Evolutionary conservation across 2,888 invertebrate genomes (phyloP), one percentile per base, ranked within the genome.

Genomic region (Zygothrica quintamaculata): DNA sequence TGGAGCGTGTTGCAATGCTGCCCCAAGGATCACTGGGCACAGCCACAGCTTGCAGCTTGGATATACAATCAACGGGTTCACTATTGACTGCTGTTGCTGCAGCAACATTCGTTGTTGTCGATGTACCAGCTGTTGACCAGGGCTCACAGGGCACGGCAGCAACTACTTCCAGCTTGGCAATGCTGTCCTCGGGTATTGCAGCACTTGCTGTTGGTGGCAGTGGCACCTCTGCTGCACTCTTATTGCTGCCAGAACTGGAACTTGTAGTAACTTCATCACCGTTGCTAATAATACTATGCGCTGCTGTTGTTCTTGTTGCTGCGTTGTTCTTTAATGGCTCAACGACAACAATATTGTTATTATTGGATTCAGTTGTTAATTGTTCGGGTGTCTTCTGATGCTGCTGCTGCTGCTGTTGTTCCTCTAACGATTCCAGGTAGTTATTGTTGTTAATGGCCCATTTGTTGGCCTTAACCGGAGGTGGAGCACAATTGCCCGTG

Each of bases 31-130:
- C 93, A 44, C 92, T 93, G 86, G 93, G 94, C 90, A 94, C 94
- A 76, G 94, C 94, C 88, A 94, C 94, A 77, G 94, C 94, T 91
- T 94, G 94, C 91, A 94, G 92, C 91, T 93, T 93, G 88, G 94
- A 93, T 91, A 93, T 93, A 87, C 93, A 93, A 87, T 93, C 93
- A 26, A 91, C 91, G 12, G 91, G 89, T 66, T 91, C 91, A 18
- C 78, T 51, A 52, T 33, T 46, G 34, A 53, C 84, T 5, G 44
- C 47, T 7, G 53, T 67, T n/a, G 52, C 75, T 0, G 86, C 18
- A 2, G 5, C 18, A 5, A n/a, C n/a, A n/a, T n/a, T n/a, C n/a
- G 18, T 2, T 7, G 53, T 67, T n/a, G 52, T 72, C 0, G 86
- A 65, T 3, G 77, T 36, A 0, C 81, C 50, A 0, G 81, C 48